Evolutionary conservation across 2,888 invertebrate genomes (phyloP).

Genomic region (Lycocerus yunnanus): DNA sequence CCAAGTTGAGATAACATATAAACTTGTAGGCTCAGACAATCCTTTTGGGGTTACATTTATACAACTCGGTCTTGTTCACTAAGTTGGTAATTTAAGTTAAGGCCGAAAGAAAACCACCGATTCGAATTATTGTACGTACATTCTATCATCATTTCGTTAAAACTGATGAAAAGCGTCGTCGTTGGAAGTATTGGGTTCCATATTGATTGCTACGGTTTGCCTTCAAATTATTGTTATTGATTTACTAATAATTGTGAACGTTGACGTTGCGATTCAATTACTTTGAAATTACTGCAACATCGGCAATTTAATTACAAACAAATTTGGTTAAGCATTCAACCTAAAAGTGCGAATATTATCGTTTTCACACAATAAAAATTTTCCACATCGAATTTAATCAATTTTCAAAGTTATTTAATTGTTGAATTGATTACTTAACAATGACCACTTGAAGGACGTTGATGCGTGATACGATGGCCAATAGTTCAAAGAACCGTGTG

Average conservation of each 20-base stretch:
- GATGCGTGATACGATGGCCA: conserved; percentile 14
- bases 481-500: conserved; percentile 20
- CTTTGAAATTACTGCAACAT: conserved; percentile 42
- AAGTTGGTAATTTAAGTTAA: not conserved
- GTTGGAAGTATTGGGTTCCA: not conserved
- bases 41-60: not conserved
- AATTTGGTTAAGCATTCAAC: conserved; percentile 33
- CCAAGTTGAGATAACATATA: not conserved
- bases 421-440: conserved; percentile 4
- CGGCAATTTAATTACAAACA: conserved; percentile 43
- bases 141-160: not conserved
- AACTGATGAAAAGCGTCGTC: not conserved
- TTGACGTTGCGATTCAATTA: conserved; percentile 46
- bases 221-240: conserved; percentile 12
- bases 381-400: not conserved
- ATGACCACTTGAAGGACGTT: conserved; percentile 4
- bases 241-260: conserved; percentile 19
- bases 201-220: not conserved
- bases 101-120: not conserved
- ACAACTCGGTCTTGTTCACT: not conserved
- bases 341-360: not conserved
- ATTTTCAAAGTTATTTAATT: not conserved
- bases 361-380: not conserved
- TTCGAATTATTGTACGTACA: not conserved
- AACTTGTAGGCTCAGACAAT: conserved; percentile 1